Base-by-base conservation (phyloP, 2,797 vertebrate species). In the Ficedula albicollis region DNA sequence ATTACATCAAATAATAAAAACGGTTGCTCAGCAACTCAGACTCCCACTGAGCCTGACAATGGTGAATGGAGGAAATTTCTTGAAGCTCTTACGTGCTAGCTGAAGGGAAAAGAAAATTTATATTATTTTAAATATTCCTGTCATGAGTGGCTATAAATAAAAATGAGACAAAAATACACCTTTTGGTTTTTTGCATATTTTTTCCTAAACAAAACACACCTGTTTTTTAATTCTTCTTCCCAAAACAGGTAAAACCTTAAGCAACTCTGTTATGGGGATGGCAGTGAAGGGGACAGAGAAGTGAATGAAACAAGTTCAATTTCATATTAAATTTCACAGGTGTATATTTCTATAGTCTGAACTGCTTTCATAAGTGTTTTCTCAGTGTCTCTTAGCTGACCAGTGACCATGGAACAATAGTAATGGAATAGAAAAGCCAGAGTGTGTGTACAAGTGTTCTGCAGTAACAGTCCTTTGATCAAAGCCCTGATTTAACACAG, bases 1-100 rank as follows among this genome's bases (percentile, higher is more conserved):
- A 92, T 86, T 70, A 54, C 32, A 44, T 32, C 15, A 72, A 52
- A 59, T 55, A 92, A 91, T 39, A 52, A 76, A 87, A 46, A 72
- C 58, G 55, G 34, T 66, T 84, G 36, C 78, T 95, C 68, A 90
- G 78, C 60, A 85, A 62, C 67, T 79, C 67, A 36, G 51, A 51
- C 20, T 75, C 34, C 17, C 62, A 68, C 54, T 68, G 56, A 80
- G 73, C 25, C 64, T 84, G 51, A 68, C 48, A 95, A 59, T 36
- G 4, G 32, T 38, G 60, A 36, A 54, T 18, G 43, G 82, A 90
- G 25, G 26, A 82, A 92, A 90, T 78, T 69, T 94, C 59, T 93
- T 69, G 19, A 87, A 66, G 32, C 11, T 64, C 32, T 60, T 44
- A 14, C 6, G 3, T 51, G 27, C 15, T 58, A 72, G 44, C 9